A percentile compares a stretch with the other conserved stretches of the same genome.
phyloP scores from a whole-genome alignment of 2,113 vertebrate genomes.

The Aegotheles bennettii region DNA sequence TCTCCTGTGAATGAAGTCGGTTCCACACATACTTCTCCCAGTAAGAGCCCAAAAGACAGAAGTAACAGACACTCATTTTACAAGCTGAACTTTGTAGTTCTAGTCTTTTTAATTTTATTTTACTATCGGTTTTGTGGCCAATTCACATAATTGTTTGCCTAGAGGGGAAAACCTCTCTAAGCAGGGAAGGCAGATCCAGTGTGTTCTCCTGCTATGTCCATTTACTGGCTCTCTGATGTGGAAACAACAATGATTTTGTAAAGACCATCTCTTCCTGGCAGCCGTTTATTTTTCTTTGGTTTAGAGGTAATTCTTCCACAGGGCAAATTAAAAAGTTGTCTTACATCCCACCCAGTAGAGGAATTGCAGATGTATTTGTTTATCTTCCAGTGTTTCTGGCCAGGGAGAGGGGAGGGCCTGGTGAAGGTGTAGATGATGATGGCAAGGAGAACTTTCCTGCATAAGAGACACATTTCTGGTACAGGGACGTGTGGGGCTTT shows the following conservation, averaged over 20 bases:
- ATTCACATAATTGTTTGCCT: not conserved
- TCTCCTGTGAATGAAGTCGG: not conserved
- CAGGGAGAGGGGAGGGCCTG: not conserved
- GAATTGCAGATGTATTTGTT: not conserved
- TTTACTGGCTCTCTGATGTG: constrained; percentile 5
- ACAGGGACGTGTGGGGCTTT: fast-evolving
- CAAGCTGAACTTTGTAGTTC: not conserved
- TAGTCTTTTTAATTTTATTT: not conserved
- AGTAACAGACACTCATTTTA: not conserved
- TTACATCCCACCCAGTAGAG: not conserved
- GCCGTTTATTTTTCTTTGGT: constrained; percentile 6
- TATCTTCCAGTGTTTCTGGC: not conserved
- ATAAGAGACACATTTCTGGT: not conserved
- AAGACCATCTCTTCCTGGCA: not conserved
- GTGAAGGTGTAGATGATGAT: not conserved
- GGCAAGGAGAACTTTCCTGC: not conserved
- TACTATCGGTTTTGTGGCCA: constrained; percentile 26
- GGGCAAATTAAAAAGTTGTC: not conserved
- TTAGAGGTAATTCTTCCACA: constrained; percentile 3
- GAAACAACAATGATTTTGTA: not conserved
- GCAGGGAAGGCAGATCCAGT: not conserved
- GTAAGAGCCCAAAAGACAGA: not conserved
- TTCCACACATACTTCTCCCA: not conserved
- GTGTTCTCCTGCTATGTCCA: not conserved
- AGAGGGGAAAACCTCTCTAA: not conserved